Conservation (phyloP, 2,888 invertebrate genomes). For the Heliconius cydno region DNA sequence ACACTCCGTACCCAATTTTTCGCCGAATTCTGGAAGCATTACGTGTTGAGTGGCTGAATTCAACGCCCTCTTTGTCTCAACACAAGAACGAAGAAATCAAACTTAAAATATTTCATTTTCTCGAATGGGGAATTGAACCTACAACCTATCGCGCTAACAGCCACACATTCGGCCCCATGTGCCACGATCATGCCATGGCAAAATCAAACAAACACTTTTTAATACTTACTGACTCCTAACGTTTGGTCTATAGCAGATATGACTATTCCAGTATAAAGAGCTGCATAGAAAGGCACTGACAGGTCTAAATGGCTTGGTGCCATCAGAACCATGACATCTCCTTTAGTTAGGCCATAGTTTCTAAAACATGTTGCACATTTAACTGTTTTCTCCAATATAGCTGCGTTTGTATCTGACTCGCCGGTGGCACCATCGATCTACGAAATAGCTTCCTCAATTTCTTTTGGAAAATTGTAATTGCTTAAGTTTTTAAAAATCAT, state of each 20-base stretch:
- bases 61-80: too few species aligned
- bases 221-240: constrained; percentile 60
- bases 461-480: background rate
- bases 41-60: too few species aligned
- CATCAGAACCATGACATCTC: constrained; percentile 75
- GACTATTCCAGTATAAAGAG: constrained; percentile 70
- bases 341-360: constrained; percentile 62
- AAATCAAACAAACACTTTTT: background rate
- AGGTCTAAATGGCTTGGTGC: constrained; percentile 72
- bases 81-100: too few species aligned
- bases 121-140: too few species aligned
- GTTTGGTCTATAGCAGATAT: constrained; percentile 60
- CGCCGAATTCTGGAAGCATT: too few species aligned
- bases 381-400: constrained; percentile 61
- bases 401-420: constrained; percentile 63
- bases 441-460: background rate
- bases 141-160: too few species aligned
- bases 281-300: constrained; percentile 73
- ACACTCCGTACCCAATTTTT: too few species aligned
- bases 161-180: too few species aligned
- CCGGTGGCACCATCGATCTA: constrained; percentile 56
- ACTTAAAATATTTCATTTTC: too few species aligned
- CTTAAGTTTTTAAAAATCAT: too few species aligned
- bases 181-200: too few species aligned
- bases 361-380: constrained; percentile 65